These are phyloP conservation scores for Fulica atra DNA, from an alignment of 2,113 vertebrate species.

Conservation along the genomic window DNA sequence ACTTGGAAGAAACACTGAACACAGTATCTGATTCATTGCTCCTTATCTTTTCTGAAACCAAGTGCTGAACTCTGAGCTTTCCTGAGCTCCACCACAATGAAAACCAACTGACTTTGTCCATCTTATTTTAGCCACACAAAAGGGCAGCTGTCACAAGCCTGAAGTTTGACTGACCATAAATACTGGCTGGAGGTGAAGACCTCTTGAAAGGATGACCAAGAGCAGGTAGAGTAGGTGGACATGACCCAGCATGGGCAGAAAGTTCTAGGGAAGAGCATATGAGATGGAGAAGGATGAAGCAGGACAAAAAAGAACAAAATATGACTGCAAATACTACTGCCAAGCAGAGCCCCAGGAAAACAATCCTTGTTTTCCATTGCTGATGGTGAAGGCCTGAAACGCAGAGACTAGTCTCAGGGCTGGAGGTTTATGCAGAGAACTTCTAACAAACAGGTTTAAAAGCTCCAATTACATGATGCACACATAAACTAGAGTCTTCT, in stretches of 20 bases:
- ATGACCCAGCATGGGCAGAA: background rate
- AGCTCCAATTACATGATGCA: background rate
- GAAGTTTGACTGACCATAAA: background rate
- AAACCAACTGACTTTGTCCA: background rate
- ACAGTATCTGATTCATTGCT: too few relatives aligned
- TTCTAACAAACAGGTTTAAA: background rate
- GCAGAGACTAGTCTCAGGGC: background rate
- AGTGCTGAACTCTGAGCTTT: background rate
- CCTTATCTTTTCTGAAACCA: background rate
- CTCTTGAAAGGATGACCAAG: background rate
- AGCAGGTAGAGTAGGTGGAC: background rate
- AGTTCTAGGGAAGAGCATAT: background rate
- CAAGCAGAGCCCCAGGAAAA: fast-evolving
- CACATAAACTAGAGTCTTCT: background rate
- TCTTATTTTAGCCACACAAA: background rate
- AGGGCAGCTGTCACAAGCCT: background rate
- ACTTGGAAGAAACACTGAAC: background rate
- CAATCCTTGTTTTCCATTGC: background rate
- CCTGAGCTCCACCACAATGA: background rate
- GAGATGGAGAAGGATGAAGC: background rate
- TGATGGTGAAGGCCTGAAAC: background rate
- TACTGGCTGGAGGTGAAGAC: background rate
- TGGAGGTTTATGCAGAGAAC: fast-evolving
- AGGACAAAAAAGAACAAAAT: background rate
- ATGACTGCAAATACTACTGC: background rate